Percentiles rank a stretch among this genome's conserved stretches.
Conservation (phyloP, 2,113 vertebrate species). For the Equus quagga region DNA sequence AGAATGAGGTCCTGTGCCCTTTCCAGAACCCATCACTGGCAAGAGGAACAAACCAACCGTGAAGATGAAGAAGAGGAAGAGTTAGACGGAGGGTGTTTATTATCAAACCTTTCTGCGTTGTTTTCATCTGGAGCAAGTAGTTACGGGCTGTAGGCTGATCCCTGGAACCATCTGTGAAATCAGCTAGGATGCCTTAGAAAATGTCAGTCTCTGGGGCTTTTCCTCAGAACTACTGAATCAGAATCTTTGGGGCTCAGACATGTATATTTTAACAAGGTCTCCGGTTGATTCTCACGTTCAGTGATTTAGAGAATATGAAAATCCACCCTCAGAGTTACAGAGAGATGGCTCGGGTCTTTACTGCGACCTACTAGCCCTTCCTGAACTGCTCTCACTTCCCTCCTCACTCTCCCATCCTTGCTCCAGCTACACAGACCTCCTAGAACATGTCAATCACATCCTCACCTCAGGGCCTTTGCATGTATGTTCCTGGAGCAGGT, state of each 20-base stretch:
- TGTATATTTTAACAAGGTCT: not conserved
- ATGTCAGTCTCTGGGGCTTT: not conserved
- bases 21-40: not conserved
- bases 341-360: not conserved
- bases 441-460: not conserved
- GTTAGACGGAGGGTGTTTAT: too few species aligned
- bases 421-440: not conserved
- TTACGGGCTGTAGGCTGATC: not conserved
- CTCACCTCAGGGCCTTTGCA: not conserved
- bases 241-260: not conserved
- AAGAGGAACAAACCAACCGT: not conserved
- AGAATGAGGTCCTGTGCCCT: not conserved
- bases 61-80: not conserved
- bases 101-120: too few species aligned
- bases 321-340: too few species aligned
- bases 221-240: not conserved
- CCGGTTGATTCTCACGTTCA: rapidly evolving
- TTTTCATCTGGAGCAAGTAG: not conserved
- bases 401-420: not conserved
- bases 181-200: not conserved
- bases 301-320: not conserved
- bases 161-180: not conserved
- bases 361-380: too few species aligned
- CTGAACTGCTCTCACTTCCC: rapidly evolving
- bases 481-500: not conserved